Base-by-base conservation (phyloP, 1,140 invertebrate species). In the Ooceraea biroi region DNA sequence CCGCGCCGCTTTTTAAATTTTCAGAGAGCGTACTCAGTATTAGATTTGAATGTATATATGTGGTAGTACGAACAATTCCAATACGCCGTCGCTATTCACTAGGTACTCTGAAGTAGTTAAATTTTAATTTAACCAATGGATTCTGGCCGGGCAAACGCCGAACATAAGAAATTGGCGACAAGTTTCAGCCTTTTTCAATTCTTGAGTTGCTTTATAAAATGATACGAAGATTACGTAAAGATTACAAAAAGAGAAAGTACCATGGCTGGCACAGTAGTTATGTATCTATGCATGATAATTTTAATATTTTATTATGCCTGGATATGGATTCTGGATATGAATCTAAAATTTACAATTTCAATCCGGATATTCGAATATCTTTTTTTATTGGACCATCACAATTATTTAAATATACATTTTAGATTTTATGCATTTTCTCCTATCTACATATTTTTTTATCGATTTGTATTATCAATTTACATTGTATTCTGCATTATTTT, bases 61-160 rank as follows among this genome's bases (percentile, higher is more conserved):
- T 17, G 22, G 22, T 19, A 25, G 25, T 11, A 65, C 17, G 19
- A 63, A 76, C 50, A 41, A 52, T 68, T 57, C 50, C 69, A 86
- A 80, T 25, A 66, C 36, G 61, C 60, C 5, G 22, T 71, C 25
- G 22, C 57, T 48, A 66, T 58, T 66, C 61, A 82, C 41, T 66
- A 17, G 30, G 36, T 7, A 55, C 10, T 30, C 22, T 10, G 4
- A 25, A 36, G 12, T 48, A 58, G 72, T 78, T 72, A 63, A 73
- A 77, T 19, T 77, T 85, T 68, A 83, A 83, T 83, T 76, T 19
- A 60, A 48, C 52, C 57, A n/a, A 72, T 73, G 44, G 30, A 65
- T 36, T 83, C n/a, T 8, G 3, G 30, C 1, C 17, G 48, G 46
- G 5, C 36, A 57, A 68, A 48, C 57, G 52, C 12, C 30, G 3